Evolutionary conservation across 1,140 invertebrate genomes (phyloP), one percentile per base, ranked within the genome.

Genomic region (Drosophila erecta): DNA sequence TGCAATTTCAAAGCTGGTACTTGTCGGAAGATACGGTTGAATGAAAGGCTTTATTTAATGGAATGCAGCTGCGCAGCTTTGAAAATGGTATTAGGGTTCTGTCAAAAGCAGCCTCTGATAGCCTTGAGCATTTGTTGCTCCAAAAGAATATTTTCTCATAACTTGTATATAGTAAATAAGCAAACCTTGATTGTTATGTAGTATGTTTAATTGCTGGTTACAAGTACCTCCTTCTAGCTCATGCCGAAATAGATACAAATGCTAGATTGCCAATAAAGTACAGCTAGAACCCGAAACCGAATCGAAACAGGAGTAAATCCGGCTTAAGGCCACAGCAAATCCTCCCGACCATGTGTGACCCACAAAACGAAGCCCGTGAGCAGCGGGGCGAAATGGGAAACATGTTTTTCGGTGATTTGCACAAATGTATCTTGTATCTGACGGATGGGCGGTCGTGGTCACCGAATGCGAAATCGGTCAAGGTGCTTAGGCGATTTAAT

Each of bases 401-500:
- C 76, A 81, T 79, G 81, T 77, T 86, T 86, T 81, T 83, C 61
- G 81, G 77, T 84, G 81, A 84, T 84, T 86, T 85, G 81, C 80
- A 86, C 54, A 84, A 76, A 69, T 85, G 49, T 75, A 54, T 76
- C 33, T 70, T 46, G 43, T 70, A 61, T 50, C 58, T 57, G 50
- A 20, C 49, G 60, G 24, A 27, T 53, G 62, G 49, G 44, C 17
- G 41, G 24, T 53, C 27, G 44, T 35, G 54, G 62, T 44, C 54
- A 14, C 58, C 50, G 76, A 73, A 56, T 79, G 77, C 59, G 56
- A 84, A 79, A 78, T 84, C 67, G 83, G 83, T 83, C 83, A 87
- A 86, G 83, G 84, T 86, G 84, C 83, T 86, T 89, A 89, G 84
- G 55, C 73, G 79, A 72, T 73, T 86, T 89, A 86, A 86, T 86